Evolutionary conservation across 2,888 invertebrate genomes (phyloP).

Genomic region (Tortricodes alternella): DNA sequence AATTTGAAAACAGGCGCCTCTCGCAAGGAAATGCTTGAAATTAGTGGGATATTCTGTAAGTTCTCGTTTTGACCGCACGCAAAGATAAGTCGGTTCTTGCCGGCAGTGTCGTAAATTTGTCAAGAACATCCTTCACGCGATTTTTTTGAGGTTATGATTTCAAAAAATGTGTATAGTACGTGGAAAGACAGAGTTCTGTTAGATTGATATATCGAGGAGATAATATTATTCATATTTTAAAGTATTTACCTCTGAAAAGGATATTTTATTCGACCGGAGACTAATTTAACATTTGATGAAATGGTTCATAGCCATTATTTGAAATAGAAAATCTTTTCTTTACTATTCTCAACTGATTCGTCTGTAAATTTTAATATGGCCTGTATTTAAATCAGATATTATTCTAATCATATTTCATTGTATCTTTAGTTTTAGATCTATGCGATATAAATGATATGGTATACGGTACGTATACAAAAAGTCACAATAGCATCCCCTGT

Average conservation of each 20-base stretch:
- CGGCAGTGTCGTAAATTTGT: slow-evolving; percentile 68
- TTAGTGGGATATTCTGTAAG: not conserved
- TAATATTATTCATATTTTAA: not conserved
- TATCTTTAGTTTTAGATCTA: not conserved
- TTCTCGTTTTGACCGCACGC: not conserved
- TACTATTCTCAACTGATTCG: too few relatives aligned
- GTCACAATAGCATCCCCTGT: slow-evolving; percentile 3
- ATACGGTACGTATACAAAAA: not conserved
- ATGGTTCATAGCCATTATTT: too few relatives aligned
- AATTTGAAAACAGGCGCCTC: not conserved
- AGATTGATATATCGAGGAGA: not conserved
- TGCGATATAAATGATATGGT: not conserved
- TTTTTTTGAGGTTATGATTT: slow-evolving; percentile 43
- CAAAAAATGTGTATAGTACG: slow-evolving; percentile 1
- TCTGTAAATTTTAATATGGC: too few relatives aligned
- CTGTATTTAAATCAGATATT: too few relatives aligned
- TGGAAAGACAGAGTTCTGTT: not conserved
- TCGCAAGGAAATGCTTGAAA: not conserved
- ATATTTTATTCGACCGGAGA: too few relatives aligned
- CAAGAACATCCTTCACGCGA: slow-evolving; percentile 48
- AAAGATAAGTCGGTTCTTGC: not conserved
- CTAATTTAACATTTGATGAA: too few relatives aligned
- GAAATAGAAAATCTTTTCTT: too few relatives aligned
- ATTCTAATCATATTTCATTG: too few relatives aligned
- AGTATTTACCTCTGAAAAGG: too few relatives aligned